Conservation (phyloP, 2,888 invertebrate species). For the Cantharis rustica region DNA sequence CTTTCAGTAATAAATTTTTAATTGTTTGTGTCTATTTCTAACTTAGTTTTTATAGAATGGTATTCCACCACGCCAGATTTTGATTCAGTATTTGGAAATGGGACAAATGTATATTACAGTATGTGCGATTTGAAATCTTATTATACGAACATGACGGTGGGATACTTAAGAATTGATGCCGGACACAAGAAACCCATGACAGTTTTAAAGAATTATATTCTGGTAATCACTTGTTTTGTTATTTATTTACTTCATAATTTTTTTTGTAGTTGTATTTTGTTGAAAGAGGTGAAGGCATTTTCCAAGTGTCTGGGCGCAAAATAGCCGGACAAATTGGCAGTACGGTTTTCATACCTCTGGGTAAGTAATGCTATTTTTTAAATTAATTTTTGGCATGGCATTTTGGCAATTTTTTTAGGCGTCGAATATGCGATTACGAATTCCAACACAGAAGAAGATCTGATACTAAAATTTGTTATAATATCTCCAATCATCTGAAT, state of each 20-base stretch:
- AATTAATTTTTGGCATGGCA: no score
- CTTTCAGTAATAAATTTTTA: background rate
- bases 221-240: background rate
- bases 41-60: background rate
- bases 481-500: background rate
- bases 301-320: background rate
- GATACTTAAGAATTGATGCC: background rate
- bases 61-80: background rate
- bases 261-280: background rate
- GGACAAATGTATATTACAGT: background rate
- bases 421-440: background rate
- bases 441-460: background rate
- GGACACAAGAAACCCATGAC: background rate
- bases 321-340: background rate
- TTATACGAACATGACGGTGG: background rate
- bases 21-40: background rate
- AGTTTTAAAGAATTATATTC: background rate
- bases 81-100: background rate
- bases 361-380: background rate
- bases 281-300: background rate
- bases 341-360: background rate
- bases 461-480: background rate
- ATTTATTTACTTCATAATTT: background rate
- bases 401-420: background rate
- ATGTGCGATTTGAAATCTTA: background rate